phyloP scores from a whole-genome alignment of 2,888 invertebrate species.

The Ctenicera cuprea region DNA sequence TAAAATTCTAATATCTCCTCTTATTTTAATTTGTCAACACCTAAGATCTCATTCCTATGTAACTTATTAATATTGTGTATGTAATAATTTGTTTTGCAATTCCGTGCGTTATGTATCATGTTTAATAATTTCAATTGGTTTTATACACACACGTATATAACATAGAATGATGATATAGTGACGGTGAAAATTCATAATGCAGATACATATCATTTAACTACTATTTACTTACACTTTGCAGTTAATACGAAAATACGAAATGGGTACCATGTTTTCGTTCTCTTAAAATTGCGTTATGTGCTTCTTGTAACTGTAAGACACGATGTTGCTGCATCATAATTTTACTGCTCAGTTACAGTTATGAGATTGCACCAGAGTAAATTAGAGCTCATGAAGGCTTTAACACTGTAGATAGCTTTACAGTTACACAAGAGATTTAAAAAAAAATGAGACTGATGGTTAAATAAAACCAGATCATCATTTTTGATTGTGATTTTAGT shows the following conservation, averaged over 20 bases:
- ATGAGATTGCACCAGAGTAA: conserved; percentile 1
- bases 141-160: conserved; percentile 25
- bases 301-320: conserved; percentile 34
- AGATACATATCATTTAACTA: conserved; percentile 52
- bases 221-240: conserved; percentile 30
- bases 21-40: conserved; percentile 26
- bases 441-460: conserved; percentile 57
- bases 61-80: conserved; percentile 35
- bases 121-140: conserved; percentile 36
- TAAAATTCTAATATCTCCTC: conserved; percentile 75
- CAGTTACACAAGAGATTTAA: conserved; percentile 50
- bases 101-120: conserved; percentile 4
- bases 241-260: conserved; percentile 36
- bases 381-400: conserved; percentile 31
- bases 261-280: background rate
- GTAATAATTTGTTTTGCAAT: conserved; percentile 33
- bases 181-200: conserved; percentile 21
- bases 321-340: background rate
- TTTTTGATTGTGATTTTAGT: conserved; percentile 53
- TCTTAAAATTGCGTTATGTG: conserved; percentile 17
- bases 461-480: conserved; percentile 50
- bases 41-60: conserved; percentile 47
- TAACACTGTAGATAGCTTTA: conserved; percentile 47
- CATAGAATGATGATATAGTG: conserved; percentile 3
- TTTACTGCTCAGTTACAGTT: conserved; percentile 18